Evolutionary conservation across 2,113 vertebrate species (phyloP).

Genomic region (Labrus mixtus): DNA sequence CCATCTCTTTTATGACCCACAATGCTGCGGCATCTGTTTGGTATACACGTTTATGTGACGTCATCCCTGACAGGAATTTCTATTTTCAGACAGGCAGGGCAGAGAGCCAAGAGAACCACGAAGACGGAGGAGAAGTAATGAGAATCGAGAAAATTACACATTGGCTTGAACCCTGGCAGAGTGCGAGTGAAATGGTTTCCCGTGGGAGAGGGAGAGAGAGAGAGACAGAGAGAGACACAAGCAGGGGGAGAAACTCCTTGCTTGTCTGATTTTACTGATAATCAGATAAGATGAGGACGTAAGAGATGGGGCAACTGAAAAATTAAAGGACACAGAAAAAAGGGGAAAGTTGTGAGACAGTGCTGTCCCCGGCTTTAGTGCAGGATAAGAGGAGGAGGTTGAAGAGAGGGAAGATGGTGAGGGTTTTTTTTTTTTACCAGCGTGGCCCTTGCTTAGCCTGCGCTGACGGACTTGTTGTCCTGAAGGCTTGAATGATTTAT

Average conservation of each 20-base stretch:
- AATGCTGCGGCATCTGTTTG: constrained; percentile 19
- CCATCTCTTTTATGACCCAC: constrained; percentile 4
- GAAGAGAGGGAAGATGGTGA: constrained; percentile 30
- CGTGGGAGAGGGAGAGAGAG: constrained; percentile 1
- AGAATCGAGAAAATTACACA: constrained; percentile 28
- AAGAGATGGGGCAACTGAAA: constrained; percentile 4
- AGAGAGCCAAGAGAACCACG: neutral
- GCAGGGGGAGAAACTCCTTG: constrained; percentile 51
- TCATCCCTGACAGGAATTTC: constrained; percentile 42
- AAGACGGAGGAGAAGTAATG: constrained; percentile 15
- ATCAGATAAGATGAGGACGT: neutral
- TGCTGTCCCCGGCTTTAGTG: constrained; percentile 11
- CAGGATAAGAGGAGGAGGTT: constrained; percentile 1
- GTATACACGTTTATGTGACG: constrained; percentile 31
- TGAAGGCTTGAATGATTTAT: constrained; percentile 84
- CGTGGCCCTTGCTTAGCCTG: constrained; percentile 51
- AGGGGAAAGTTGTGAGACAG: constrained; percentile 19
- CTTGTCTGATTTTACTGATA: constrained; percentile 22
- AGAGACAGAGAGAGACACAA: constrained; percentile 28
- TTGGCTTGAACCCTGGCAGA: constrained; percentile 30
- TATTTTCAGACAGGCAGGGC: constrained; percentile 27
- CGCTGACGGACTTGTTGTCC: constrained; percentile 69
- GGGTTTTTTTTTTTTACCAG: constrained; percentile 36
- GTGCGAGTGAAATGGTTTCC: constrained; percentile 57
- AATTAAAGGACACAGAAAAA: constrained; percentile 17